Conservation (phyloP, 1,140 invertebrate genomes). For the Scaptomyza graminum region DNA sequence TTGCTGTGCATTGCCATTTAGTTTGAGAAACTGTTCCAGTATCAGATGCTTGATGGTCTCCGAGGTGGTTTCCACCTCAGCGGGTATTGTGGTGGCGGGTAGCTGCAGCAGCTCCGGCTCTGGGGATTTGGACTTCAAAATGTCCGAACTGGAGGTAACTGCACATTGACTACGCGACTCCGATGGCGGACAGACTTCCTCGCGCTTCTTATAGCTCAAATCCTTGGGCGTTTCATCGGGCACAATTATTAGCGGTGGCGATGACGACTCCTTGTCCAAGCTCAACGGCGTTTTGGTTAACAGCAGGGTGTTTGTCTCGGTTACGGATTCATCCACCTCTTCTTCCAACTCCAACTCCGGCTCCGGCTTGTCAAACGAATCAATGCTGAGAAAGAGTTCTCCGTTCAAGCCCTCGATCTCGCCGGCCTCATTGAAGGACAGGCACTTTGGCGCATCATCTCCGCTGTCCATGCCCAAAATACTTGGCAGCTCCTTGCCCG, state of each 20-base stretch:
- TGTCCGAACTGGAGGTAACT: constrained; percentile 75
- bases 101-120: constrained; percentile 56
- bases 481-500: constrained; percentile 63
- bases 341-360: constrained; percentile 48
- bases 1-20: constrained; percentile 59
- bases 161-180: constrained; percentile 80
- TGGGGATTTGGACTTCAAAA: constrained; percentile 66
- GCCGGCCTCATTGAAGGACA: constrained; percentile 82
- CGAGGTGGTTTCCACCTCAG: constrained; percentile 73
- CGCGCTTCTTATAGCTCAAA: constrained; percentile 85
- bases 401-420: constrained; percentile 82
- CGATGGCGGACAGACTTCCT: constrained; percentile 79
- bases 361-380: constrained; percentile 71
- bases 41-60: constrained; percentile 81
- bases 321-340: constrained; percentile 1
- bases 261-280: constrained; percentile 28
- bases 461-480: constrained; percentile 83
- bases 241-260: not conserved
- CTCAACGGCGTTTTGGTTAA: constrained; percentile 19
- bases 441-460: constrained; percentile 83
- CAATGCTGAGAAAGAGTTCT: constrained; percentile 72
- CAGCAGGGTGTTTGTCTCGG: not conserved
- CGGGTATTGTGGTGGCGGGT: constrained; percentile 69
- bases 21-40: constrained; percentile 78
- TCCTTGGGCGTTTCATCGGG: constrained; percentile 86